Evolutionary conservation across 2,888 invertebrate genomes (phyloP), one percentile per base, ranked within the genome.

Genomic region (Euplexia lucipara): DNA sequence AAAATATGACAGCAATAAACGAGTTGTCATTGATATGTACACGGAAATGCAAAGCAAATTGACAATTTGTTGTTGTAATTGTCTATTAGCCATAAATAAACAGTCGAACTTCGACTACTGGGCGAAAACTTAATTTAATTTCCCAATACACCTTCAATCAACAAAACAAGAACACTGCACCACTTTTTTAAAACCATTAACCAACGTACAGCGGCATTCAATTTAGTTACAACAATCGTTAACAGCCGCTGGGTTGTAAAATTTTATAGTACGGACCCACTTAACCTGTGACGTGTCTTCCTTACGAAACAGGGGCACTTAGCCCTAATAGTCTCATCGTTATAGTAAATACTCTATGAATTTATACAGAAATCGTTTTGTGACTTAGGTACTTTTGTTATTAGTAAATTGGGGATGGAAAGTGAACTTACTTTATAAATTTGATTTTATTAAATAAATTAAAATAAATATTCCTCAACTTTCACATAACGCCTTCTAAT

Each of bases 221-320:
- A 82, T 85, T 83, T 76, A 80, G 80, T 78, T 75, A 80, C 81
- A 84, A 85, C 83, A 83, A 84, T 86, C 51, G 75, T 75, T 72
- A 52, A 79, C 77, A 79, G 51, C 54, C 51, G 65, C 62, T 61
- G 22, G 53, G 85, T 67, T 81, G 71, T 93, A 90, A 93, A 92
- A 92, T 92, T 93, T 93, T 93, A 93, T 92, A 84, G 82, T 86
- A 84, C 71, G 66, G 69, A 77, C 73, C 88, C 91, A 91, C 92
- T 92, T 93, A 91, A 85, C 85, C 85, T 79, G 88, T 88, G 88
- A 88, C 87, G 84, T 87, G 90, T 89, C 76, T 69, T 69, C 59
- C 61, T 66, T 57, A 78, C 80, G 75, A 75, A 84, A 87, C 87
- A 86, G 83, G 64, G 82, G 86, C 90, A 89, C 89, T 91, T 91